phyloP scores from a whole-genome alignment of 2,888 invertebrate species.

The Anorthoa munda region DNA sequence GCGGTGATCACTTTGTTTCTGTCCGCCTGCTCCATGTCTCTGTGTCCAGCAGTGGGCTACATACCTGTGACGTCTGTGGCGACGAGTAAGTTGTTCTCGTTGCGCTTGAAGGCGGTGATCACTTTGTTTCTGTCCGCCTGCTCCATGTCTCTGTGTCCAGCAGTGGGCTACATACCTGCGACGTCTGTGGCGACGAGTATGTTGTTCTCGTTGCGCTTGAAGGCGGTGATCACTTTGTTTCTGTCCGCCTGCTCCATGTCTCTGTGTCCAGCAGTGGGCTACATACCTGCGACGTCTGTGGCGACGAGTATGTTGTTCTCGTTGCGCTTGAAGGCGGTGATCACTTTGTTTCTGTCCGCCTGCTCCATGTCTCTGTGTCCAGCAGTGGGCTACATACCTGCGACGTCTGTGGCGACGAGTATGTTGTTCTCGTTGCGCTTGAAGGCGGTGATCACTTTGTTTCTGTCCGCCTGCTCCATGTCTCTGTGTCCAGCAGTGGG shows the following conservation, averaged over 20 bases:
- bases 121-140: conserved; percentile 95
- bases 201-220: conserved; percentile 96
- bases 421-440: conserved; percentile 97
- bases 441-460: conserved; percentile 98
- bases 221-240: conserved; percentile 98
- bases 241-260: conserved; percentile 82
- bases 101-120: conserved; percentile 98
- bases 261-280: no score
- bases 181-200: conserved; percentile 98
- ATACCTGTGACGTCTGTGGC: conserved; percentile 97
- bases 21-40: no score
- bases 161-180: conserved; percentile 91
- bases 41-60: neutral
- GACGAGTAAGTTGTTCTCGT: conserved; percentile 96
- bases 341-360: conserved; percentile 96
- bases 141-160: no score
- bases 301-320: conserved; percentile 97
- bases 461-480: conserved; percentile 89
- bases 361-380: no score
- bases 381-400: conserved; percentile 89
- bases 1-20: conserved; percentile 99
- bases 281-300: conserved; percentile 96
- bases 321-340: conserved; percentile 97
- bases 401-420: conserved; percentile 98
- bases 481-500: no score